Base-by-base conservation (phyloP, 1,140 invertebrate species). In the Thalassaphorura encarpata region DNA sequence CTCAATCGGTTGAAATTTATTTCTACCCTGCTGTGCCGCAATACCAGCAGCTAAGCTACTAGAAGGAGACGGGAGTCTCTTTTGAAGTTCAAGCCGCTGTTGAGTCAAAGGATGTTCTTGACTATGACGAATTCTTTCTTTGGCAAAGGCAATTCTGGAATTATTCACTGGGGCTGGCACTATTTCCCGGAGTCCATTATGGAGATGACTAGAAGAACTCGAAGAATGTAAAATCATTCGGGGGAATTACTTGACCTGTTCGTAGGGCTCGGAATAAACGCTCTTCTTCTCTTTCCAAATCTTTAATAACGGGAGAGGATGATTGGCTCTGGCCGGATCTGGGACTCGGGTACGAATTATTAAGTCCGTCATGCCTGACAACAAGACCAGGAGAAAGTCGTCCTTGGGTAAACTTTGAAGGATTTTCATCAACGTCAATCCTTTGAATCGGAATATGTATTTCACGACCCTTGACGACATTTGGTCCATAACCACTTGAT, bases 231-330 rank as follows among this genome's bases (percentile, higher is more conserved):
- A 33, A 13, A 42, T 54, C 43, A n/a, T 36, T 46, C 15, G 33
- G 28, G 5, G 39, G 45, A 4, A 56, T 41, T 15, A 63, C 28
- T 53, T 66, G 64, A 5, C 84, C 84, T 11, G 83, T 85, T 63
- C 86, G 83, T 29, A 89, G 68, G 0, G 85, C 85, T 60, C 85
- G 80, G 60, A 88, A 81, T 39, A 89, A 71, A 48, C 82, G 72
- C 67, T 88, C 85, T 67, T 89, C 86, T 67, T 87, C 85, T 1
- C 82, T 74, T 1, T 83, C 83, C 2, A 87, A 83, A 66, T 83
- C 80, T 57, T 81, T 75, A 52, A 78, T 61, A 4, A 75, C 48
- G 11, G 19, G 2, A n/a, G n/a, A n/a, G n/a, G n/a, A n/a, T n/a
- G n/a, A n/a, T n/a, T n/a, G n/a, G n/a, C n/a, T n/a, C n/a, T n/a